Percentiles rank a stretch among this genome's conserved stretches.
Conservation (phyloP, 2,888 invertebrate genomes). For the Scelioninae gen. 1 region DNA sequence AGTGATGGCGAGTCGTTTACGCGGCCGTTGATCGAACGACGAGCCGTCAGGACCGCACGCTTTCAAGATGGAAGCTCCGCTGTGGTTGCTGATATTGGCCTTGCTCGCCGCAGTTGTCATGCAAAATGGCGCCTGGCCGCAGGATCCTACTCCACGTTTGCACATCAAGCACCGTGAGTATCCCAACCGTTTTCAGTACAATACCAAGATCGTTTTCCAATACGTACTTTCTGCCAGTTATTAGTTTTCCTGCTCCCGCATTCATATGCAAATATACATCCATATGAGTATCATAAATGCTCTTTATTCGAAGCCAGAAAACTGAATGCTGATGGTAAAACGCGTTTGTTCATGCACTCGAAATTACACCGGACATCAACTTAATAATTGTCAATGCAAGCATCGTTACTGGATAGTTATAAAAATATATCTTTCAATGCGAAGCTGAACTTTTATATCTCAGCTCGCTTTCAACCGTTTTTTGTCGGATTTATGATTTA, state of each 20-base stretch:
- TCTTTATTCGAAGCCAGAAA: slow-evolving; percentile 53
- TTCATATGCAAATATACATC: slow-evolving; percentile 57
- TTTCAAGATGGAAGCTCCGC: slow-evolving; percentile 79
- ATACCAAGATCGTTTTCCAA: slow-evolving; percentile 62
- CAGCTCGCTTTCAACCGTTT: not conserved
- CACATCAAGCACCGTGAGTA: slow-evolving; percentile 88
- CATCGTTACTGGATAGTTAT: not conserved
- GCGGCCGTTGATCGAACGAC: slow-evolving; percentile 77
- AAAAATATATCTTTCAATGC: slow-evolving; percentile 29
- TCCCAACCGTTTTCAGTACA: slow-evolving; percentile 41
- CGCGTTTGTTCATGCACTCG: slow-evolving; percentile 16
- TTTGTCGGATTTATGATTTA: slow-evolving; percentile 38
- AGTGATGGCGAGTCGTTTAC: slow-evolving; percentile 78
- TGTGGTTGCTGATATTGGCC: slow-evolving; percentile 82
- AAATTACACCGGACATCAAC: slow-evolving; percentile 48
- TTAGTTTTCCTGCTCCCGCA: slow-evolving; percentile 50
- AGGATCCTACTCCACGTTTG: slow-evolving; percentile 89
- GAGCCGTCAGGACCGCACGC: slow-evolving; percentile 76
- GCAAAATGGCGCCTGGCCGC: slow-evolving; percentile 89
- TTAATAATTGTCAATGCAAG: slow-evolving; percentile 24
- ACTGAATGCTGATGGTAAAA: no score
- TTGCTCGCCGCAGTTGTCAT: slow-evolving; percentile 86
- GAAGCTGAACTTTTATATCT: slow-evolving; percentile 22
- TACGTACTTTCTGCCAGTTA: slow-evolving; percentile 57
- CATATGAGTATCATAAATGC: slow-evolving; percentile 60